phyloP scores from a whole-genome alignment of 1,140 invertebrate species.

The Dolichoris vasculosae region DNA sequence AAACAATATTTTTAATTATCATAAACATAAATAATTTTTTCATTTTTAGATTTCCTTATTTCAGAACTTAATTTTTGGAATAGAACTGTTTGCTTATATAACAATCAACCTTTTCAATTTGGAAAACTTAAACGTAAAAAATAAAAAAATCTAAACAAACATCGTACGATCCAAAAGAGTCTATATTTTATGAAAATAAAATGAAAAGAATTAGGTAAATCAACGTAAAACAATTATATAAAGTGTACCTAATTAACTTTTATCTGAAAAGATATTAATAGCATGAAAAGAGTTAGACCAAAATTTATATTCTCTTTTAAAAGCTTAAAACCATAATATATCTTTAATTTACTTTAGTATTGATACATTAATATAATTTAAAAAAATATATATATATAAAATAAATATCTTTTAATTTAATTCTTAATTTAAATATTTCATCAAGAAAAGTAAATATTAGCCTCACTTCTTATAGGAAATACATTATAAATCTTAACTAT shows the following conservation, averaged over 20 bases:
- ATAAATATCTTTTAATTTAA: background rate
- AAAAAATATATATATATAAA: background rate
- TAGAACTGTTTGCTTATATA: background rate
- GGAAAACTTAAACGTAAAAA: background rate
- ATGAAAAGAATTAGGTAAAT: background rate
- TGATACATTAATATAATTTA: background rate
- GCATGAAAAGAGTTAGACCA: background rate
- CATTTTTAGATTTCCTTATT: too few species aligned
- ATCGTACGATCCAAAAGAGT: too few species aligned
- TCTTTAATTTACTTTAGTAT: background rate
- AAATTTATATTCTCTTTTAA: background rate
- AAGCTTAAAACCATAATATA: background rate
- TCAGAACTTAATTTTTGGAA: too few species aligned
- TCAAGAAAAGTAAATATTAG: background rate
- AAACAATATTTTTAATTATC: too few species aligned
- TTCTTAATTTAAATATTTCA: background rate
- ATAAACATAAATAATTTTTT: too few species aligned
- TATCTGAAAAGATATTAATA: background rate
- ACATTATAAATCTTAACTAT: background rate
- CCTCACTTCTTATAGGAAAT: background rate
- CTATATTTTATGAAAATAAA: too few species aligned
- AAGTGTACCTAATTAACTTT: background rate
- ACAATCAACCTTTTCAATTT: background rate
- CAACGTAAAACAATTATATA: background rate
- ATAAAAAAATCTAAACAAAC: too few species aligned